Evolutionary conservation across 2,113 vertebrate species (phyloP).

Genomic region (Channa argus): DNA sequence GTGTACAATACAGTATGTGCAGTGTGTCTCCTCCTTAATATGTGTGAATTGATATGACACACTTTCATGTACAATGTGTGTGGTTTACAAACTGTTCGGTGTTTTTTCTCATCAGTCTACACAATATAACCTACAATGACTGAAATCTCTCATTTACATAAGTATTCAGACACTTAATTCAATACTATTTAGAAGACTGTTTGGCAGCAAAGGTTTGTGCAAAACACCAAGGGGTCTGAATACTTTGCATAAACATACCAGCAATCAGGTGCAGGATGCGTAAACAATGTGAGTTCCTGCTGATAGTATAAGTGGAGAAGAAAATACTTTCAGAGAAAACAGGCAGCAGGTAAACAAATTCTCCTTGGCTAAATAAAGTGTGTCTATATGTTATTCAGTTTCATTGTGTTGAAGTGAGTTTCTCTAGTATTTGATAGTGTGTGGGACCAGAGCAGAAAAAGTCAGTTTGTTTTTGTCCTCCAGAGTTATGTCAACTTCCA

Average conservation of each 20-base stretch:
- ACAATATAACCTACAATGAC: no score
- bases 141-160: no score
- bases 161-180: no score
- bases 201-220: no score
- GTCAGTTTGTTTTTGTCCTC: slow-evolving; percentile 1
- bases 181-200: no score
- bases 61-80: background rate
- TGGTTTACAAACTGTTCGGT: no score
- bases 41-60: background rate
- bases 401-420: background rate
- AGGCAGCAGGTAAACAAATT: background rate
- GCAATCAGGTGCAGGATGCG: background rate
- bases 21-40: background rate
- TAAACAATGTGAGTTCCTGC: background rate
- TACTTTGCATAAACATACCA: background rate
- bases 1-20: background rate
- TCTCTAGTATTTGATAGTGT: background rate
- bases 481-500: slow-evolving; percentile 8
- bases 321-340: background rate
- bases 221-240: no score
- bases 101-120: no score
- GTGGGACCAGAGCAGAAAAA: background rate
- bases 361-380: background rate
- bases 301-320: background rate
- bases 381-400: background rate